These are phyloP conservation scores for Tympanoctomys barrerae DNA, from an alignment of 2,797 vertebrate species.

Conservation along the genomic window DNA sequence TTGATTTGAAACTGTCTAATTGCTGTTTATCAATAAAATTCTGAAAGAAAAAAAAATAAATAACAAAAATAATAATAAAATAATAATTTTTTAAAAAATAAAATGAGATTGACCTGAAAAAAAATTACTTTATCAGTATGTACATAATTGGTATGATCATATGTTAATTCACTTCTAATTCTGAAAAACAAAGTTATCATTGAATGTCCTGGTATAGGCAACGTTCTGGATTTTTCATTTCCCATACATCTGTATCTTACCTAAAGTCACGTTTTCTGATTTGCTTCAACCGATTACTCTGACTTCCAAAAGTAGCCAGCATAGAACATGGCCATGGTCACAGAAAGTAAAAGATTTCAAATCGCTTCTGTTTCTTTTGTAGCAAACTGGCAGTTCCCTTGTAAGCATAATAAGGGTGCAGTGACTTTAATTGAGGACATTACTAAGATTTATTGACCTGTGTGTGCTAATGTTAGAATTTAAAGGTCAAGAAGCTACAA, in stretches of 20 bases:
- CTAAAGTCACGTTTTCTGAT: neutral
- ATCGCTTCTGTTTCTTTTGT: neutral
- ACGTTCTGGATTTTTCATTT: neutral
- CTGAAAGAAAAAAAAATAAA: no score
- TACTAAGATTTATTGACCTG: slow-evolving; percentile 58
- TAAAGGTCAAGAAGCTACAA: slow-evolving; percentile 62
- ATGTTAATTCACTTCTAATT: neutral
- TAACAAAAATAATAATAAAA: no score
- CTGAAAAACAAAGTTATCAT: neutral
- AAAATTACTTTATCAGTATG: no score
- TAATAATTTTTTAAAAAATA: no score
- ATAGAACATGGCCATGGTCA: neutral
- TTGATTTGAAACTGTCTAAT: no score
- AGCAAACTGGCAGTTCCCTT: slow-evolving; percentile 53
- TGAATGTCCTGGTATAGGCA: neutral
- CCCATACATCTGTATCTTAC: neutral
- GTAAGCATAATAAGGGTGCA: slow-evolving; percentile 68
- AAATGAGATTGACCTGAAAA: no score
- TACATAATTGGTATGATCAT: neutral
- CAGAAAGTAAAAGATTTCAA: neutral
- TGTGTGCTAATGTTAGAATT: slow-evolving; percentile 61
- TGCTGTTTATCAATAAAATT: no score
- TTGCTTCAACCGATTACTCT: neutral
- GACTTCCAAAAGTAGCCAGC: neutral
- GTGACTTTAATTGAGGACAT: slow-evolving; percentile 76